Base-by-base conservation (phyloP, 2,797 vertebrate genomes). In the Semaprochilodus insignis region DNA sequence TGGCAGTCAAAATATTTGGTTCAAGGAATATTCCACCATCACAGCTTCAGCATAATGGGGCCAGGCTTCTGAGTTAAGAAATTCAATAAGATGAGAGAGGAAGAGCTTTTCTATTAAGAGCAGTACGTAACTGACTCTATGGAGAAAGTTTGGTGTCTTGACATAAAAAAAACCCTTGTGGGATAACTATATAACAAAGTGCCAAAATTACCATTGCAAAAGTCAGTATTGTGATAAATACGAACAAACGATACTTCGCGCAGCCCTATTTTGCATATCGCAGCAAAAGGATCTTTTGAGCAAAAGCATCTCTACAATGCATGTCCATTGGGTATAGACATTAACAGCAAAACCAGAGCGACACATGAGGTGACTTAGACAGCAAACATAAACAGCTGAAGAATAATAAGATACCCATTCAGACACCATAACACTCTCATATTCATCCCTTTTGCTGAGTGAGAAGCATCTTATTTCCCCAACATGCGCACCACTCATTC, bases 401-500 rank as follows among this genome's bases (percentile, higher is more conserved):
- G 52, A 31, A 57, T n/a, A 15, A 34, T 59, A 23, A 40, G 31
- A 74, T 23, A 75, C 4, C n/a, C 55, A 62, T 48, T 59, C 31
- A 17, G 17, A 23, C 31, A 15, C 55, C 21, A 74, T 4, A 34
- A 57, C 57, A n/a, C 31, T 74, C 31, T 81, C 54, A 62, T 59
- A 54, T 59, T 78, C 34, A 70, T 34, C 54, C 31, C 34, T 48
- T 60, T 15, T 51, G 40, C n/a, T 16, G 51, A 70, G 65, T 57
- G 34, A 70, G 66, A 71, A 59, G 21, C 55, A 48, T 80, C 67
- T 48, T 6, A 59, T 70, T 79, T 70, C 44, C 17, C 52, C 27
- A 44, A 75, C 31, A 75, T 23, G 69, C 51, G 74, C 78, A 34
- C 74, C 31, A 80, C 57, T 83, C 67, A 74, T 82, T 74, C 69